Conservation (phyloP, 2,797 vertebrate genomes). For the Eupleurogrammus muticus region DNA sequence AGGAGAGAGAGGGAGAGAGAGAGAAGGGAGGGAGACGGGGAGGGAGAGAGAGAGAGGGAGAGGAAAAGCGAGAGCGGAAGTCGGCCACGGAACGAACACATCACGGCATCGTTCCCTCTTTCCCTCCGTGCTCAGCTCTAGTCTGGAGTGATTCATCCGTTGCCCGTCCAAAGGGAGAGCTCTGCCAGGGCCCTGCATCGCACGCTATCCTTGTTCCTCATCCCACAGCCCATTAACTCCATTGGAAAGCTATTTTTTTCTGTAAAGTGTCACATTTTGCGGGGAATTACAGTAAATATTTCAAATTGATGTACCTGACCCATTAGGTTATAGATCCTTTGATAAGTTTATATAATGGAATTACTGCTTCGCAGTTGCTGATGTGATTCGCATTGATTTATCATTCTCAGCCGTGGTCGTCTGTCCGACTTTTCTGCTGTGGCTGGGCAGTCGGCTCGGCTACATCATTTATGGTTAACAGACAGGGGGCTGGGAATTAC, state of each 20-base stretch:
- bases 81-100: slow-evolving; percentile 80
- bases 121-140: slow-evolving; percentile 64
- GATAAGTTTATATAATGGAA: slow-evolving; percentile 44
- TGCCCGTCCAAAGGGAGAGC: slow-evolving; percentile 71
- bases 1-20: slow-evolving; percentile 68
- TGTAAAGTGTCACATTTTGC: slow-evolving; percentile 45
- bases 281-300: slow-evolving; percentile 44
- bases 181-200: slow-evolving; percentile 76
- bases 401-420: slow-evolving; percentile 41
- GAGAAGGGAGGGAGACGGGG: slow-evolving; percentile 38
- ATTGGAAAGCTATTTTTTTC: slow-evolving; percentile 58
- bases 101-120: slow-evolving; percentile 76
- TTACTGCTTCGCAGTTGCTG: slow-evolving; percentile 40
- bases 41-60: slow-evolving; percentile 31
- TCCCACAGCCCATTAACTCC: slow-evolving; percentile 67
- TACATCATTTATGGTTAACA: slow-evolving; percentile 53
- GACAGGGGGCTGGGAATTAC: slow-evolving; percentile 41
- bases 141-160: slow-evolving; percentile 82
- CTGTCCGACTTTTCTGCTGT: slow-evolving; percentile 39
- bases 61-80: slow-evolving; percentile 73
- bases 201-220: slow-evolving; percentile 76
- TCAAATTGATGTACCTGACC: slow-evolving; percentile 29
- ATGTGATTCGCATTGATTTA: slow-evolving; percentile 60
- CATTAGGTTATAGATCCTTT: slow-evolving; percentile 49
- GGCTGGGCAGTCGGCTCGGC: slow-evolving; percentile 29